phyloP scores from a whole-genome alignment of 2,113 vertebrate species.

The Lagopus muta region DNA sequence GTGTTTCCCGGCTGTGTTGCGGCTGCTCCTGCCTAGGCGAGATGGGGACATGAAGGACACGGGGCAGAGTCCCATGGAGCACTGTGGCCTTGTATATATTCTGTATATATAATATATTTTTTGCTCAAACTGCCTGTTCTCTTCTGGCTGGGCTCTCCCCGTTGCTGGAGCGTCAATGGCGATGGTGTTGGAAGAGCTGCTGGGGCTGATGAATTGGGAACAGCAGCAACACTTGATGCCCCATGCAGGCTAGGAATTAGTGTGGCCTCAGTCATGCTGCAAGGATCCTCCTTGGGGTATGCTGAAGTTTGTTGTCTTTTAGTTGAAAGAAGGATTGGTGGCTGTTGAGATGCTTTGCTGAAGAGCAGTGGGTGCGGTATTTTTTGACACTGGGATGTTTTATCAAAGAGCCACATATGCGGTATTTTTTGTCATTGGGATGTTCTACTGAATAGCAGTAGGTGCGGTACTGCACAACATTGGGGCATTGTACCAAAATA shows the following conservation, averaged over 20 bases:
- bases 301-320: background rate
- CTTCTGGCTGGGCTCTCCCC: background rate
- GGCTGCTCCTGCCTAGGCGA: background rate
- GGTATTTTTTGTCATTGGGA: background rate
- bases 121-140: fast-evolving
- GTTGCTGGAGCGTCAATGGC: fast-evolving
- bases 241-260: background rate
- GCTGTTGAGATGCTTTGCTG: background rate
- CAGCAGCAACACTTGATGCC: background rate
- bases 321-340: background rate
- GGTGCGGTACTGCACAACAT: background rate
- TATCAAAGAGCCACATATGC: background rate
- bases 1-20: background rate
- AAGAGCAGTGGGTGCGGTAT: background rate
- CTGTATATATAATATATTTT: no score
- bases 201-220: background rate
- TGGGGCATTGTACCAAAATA: background rate
- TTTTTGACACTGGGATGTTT: background rate
- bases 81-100: background rate
- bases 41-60: background rate
- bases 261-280: background rate
- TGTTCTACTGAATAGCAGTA: background rate
- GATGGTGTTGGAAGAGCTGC: background rate
- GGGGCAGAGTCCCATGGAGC: background rate
- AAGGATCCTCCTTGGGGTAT: background rate